Evolutionary conservation across 2,888 invertebrate species (phyloP).

Genomic region (Machimus atricapillus): DNA sequence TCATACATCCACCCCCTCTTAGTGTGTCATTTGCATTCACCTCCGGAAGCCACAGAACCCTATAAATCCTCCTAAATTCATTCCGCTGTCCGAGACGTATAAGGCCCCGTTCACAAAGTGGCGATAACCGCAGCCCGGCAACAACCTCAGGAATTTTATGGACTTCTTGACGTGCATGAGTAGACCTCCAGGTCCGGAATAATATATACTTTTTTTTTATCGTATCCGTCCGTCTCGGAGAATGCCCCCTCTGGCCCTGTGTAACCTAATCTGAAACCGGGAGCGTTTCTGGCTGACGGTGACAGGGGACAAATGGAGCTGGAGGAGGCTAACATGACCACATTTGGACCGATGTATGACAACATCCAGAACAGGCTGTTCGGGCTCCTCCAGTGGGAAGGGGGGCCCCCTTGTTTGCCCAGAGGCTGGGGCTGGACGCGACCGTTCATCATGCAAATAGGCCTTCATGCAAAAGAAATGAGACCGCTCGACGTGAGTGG

Average conservation of each 20-base stretch:
- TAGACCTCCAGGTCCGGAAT: not conserved
- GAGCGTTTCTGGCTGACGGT: not conserved
- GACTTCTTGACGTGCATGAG: not conserved
- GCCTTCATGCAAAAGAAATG: conserved; percentile 9
- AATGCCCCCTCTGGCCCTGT: not conserved
- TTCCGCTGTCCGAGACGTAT: not conserved
- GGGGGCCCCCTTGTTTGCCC: not conserved
- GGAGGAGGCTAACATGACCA: not conserved
- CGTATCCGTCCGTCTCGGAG: not conserved
- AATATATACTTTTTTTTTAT: not conserved
- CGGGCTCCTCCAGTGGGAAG: not conserved
- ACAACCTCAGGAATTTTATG: not conserved
- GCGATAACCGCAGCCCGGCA: not conserved
- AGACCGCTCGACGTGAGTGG: not conserved
- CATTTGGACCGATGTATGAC: conserved; percentile 1
- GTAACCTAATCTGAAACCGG: conserved; percentile 2
- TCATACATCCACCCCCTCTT: not conserved
- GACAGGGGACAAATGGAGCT: conserved; percentile 17
- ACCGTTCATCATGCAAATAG: conserved; percentile 11
- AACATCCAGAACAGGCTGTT: not conserved
- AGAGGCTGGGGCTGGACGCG: not conserved
- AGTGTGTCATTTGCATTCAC: not conserved
- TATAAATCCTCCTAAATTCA: not conserved
- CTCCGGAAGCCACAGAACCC: not conserved
- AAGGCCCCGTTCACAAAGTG: not conserved